Conservation (phyloP, 2,888 invertebrate genomes). For the Drosophila antonietae region DNA sequence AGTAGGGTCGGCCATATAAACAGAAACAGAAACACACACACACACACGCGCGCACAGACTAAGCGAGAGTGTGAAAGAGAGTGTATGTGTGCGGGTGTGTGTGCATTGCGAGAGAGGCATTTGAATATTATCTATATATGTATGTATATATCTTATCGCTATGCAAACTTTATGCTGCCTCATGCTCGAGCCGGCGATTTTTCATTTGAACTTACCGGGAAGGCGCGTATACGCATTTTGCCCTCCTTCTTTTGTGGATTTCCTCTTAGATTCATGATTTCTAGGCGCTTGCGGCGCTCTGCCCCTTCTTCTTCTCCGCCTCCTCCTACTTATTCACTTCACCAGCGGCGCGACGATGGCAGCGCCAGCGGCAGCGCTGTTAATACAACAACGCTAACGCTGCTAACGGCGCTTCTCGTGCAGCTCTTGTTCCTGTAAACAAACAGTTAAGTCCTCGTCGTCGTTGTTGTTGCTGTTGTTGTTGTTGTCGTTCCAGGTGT, state of each 20-base stretch:
- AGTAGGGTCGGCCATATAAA: slow-evolving; percentile 3
- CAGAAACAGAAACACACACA: not conserved
- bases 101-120: not conserved
- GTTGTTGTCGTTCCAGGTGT: not conserved
- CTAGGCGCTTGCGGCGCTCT: slow-evolving; percentile 78
- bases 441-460: slow-evolving; percentile 27
- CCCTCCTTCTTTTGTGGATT: slow-evolving; percentile 94
- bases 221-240: slow-evolving; percentile 99
- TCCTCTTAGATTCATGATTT: slow-evolving; percentile 83
- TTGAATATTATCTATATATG: not conserved
- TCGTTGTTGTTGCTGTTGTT: slow-evolving; percentile 1
- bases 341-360: slow-evolving; percentile 48
- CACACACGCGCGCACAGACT: not conserved
- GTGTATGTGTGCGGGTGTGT: not conserved
- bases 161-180: slow-evolving; percentile 11
- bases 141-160: slow-evolving; percentile 28
- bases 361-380: slow-evolving; percentile 37
- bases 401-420: slow-evolving; percentile 16
- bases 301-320: slow-evolving; percentile 59
- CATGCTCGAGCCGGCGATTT: slow-evolving; percentile 30
- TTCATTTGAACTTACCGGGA: slow-evolving; percentile 92
- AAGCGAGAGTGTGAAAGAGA: not conserved
- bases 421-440: slow-evolving; percentile 38
- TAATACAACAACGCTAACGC: slow-evolving; percentile 26
- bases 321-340: slow-evolving; percentile 80